Percentiles rank a stretch among this genome's conserved stretches.
These are phyloP conservation scores for Phocoena sinus DNA, from an alignment of 2,113 vertebrate species.

Conservation along the genomic window DNA sequence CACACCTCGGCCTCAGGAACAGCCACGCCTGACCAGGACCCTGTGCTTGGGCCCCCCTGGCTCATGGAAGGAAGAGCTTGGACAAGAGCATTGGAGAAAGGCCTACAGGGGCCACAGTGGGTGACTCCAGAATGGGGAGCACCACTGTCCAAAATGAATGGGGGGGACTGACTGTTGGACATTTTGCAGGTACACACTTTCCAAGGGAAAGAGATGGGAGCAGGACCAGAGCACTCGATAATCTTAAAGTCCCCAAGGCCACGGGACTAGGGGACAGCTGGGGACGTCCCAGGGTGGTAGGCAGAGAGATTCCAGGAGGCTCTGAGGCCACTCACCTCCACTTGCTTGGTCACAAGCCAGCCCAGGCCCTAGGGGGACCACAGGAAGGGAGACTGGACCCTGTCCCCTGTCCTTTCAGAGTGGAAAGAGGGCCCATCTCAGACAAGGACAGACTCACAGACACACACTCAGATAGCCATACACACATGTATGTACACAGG, in stretches of 20 bases:
- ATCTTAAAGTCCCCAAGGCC: not conserved
- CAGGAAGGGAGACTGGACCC: not conserved
- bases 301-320: not conserved
- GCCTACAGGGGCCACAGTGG: not conserved
- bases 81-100: not conserved
- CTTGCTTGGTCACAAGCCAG: not conserved
- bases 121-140: not conserved
- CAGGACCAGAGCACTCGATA: not conserved
- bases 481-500: too few species aligned
- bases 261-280: not conserved
- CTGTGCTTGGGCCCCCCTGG: not conserved
- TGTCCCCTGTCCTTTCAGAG: not conserved
- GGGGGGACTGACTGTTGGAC: rapidly evolving
- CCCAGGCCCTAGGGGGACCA: not conserved
- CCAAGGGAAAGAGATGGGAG: not conserved
- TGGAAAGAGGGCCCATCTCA: not conserved
- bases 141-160: not conserved
- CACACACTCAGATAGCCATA: not conserved
- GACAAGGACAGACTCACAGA: not conserved
- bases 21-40: not conserved
- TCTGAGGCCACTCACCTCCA: not conserved
- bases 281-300: too few species aligned
- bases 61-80: not conserved
- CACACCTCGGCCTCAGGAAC: not conserved
- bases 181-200: not conserved